Evolutionary conservation across 2,113 vertebrate genomes (phyloP), one percentile per base, ranked within the genome.

Genomic region (Lontra canadensis): DNA sequence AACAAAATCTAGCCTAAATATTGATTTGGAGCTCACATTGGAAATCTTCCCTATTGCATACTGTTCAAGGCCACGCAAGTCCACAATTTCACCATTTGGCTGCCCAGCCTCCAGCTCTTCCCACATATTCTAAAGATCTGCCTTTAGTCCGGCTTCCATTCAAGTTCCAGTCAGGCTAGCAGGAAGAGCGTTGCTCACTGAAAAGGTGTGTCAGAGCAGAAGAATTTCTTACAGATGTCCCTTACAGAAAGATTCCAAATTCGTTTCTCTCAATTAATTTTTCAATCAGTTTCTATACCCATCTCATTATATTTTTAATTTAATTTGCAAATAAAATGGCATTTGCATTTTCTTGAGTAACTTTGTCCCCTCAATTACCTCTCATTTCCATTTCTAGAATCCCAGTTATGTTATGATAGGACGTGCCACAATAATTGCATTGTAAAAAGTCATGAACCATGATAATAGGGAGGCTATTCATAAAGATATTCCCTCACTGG

Each of bases 291-390:
- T 95, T 97, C 23, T 95, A 88, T 11, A 97, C 57, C 61, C 42
- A 96, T n/a, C 90, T 79, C 14, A 76, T 95, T 96, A 80, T 34
- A 95, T 67, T 97, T 98, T 97, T 89, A 95, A 98, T 76, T 96
- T 94, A 98, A 79, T 97, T 98, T 98, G 29, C 86, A 98, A 98
- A 91, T 97, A 97, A 93, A 95, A 93, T 91, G 23, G 80, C 71
- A 82, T 92, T 82, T 92, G 55, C 61, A 84, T 90, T 91, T 97
- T 94, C 96, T 96, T 83, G 1, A 23, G 25, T 89, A 81, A 47
- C 12, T 94, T 96, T 90, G 80, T 92, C 96, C 82, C 94, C 98
- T 92, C 21, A 39, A 94, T 97, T 90, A 13, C 49, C 74, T 97
- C 96, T 69, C 42, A 95, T 94, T 94, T 83, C 6, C 44, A 47